Evolutionary conservation across 2,888 invertebrate species (phyloP).

Genomic region (Synergus gifuensis): DNA sequence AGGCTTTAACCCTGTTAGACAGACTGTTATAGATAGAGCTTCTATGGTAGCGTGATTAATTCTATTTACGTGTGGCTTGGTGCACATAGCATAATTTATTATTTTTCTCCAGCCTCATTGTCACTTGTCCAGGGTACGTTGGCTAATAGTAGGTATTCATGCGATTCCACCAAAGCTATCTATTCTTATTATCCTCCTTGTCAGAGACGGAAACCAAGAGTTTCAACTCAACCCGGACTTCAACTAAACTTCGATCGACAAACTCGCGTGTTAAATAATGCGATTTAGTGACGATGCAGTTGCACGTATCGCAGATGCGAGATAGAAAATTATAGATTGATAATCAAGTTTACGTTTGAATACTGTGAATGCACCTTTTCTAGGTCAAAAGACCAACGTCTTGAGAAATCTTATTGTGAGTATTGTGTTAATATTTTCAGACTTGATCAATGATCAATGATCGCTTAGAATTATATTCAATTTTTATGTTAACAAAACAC

Average conservation of each 20-base stretch:
- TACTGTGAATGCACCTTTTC: conserved; percentile 25
- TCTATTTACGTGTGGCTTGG: conserved; percentile 67
- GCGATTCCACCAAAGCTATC: conserved; percentile 31
- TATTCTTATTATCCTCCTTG: conserved; percentile 26
- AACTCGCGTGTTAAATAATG: conserved; percentile 31
- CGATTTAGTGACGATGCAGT: conserved; percentile 39
- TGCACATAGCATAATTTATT: conserved; percentile 38
- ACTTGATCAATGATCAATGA: conserved; percentile 31
- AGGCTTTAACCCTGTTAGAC: conserved; percentile 38
- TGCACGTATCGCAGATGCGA: conserved; percentile 17
- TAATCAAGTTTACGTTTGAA: conserved; percentile 6
- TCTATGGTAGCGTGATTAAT: conserved; percentile 64
- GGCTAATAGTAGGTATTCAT: conserved; percentile 40
- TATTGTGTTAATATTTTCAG: conserved; percentile 29
- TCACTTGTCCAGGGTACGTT: conserved; percentile 22
- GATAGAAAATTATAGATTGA: conserved; percentile 34
- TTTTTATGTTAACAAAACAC: not conserved
- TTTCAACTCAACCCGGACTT: conserved; percentile 23
- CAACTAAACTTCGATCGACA: conserved; percentile 11
- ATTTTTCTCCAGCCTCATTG: conserved; percentile 27
- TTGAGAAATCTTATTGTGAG: conserved; percentile 38
- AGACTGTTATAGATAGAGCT: conserved; percentile 19
- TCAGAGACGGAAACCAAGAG: conserved; percentile 35
- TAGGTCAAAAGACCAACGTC: conserved; percentile 27
- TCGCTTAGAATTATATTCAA: conserved; percentile 13